Evolutionary conservation across 2,888 invertebrate genomes (phyloP), one percentile per base, ranked within the genome.

Genomic region (Drosophila macrospina): DNA sequence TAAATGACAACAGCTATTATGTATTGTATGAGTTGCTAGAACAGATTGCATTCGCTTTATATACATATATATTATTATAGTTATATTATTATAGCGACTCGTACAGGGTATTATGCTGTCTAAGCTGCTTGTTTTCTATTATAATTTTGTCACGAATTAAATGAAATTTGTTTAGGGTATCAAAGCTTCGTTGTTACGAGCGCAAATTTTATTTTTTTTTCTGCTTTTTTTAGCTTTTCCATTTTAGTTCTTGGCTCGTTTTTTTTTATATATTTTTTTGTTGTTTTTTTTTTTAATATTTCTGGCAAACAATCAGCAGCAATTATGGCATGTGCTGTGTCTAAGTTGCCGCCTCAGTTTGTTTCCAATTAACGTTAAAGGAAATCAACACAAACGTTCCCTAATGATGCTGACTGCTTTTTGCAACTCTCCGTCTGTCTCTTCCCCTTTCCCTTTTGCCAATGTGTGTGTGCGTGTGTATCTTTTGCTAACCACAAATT

Each of bases 401-500:
- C 56, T 84, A 88, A 85, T 88, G 85, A 86, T 55, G 60, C 48
- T 44, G 56, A 55, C 28, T 44, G 42, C n/a, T 39, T 20, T 20
- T 1, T 32, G 30, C 34, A 20, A 20, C 37, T 51, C 39, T 39
- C 52, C n/a, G 10, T 2, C 52, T 15, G 10, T 2, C 5, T 15
- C 32, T 48, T 5, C 15, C 3, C 20, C 3, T 3, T 20, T 1
- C 3, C 1, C 20, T 2, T 20, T 1, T 20, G 20, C 2, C 20
- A 20, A 15, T 41, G 13, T 34, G 32, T 41, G 15, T 10, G 41
- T 42, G 30, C 5, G 20, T 37, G 47, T 37, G 47, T 50, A 34
- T 65, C 65, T 66, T 85, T 82, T 71, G 57, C 61, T 79, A 63
- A 76, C 87, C 77, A 69, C 83, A 79, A 82, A 87, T 79, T 79